Evolutionary conservation across 2,888 invertebrate genomes (phyloP), one percentile per base, ranked within the genome.

Genomic region (Drosophila mercatorum): DNA sequence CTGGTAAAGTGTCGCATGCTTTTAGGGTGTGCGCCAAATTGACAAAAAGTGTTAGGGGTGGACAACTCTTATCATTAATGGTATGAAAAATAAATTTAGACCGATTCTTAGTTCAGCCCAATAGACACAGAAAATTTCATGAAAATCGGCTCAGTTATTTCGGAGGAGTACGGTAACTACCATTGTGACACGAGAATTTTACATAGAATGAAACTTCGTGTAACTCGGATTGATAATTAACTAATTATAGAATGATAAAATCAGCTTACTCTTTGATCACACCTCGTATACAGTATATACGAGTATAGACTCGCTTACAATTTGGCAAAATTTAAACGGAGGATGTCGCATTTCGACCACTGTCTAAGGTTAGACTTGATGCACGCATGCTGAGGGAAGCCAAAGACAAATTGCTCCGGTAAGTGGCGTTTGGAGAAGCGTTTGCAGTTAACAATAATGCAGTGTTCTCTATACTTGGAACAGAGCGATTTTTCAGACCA

Each of bases 341-440:
- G 74, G 94, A 94, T 46, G 94, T 94, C 12, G 94, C 94, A 74
- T 94, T 94, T 71, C 94, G 93, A 40, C 93, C 93, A 52, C 93
- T 93, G 52, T 93, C 91, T 57, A 93, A 92, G 10, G 93, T 93
- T 17, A 93, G 78, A 71, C 92, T 93, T 3, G 93, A 93, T 7
- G 93, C 93, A 6, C 92, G 88, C 77, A 93, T 86, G 67, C 90
- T 93, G 2, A 93, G 72, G 7, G 93, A 93, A n/a, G 93, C 92
- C 60, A 93, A 70, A 5, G 93, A 93, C 40, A 93, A 78, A 62
- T 93, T 93, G 69, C 93, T 93, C 40, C 92, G 89, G 61, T 92
- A 91, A 7, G 92, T 63, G 0, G 90, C 82, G 53, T 89, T 88
- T 7, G 92, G 91, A 11, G 92, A 91, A 34, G 84, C 69, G 40